phyloP scores from a whole-genome alignment of 2,113 vertebrate genomes.

The Rhipidura dahli region DNA sequence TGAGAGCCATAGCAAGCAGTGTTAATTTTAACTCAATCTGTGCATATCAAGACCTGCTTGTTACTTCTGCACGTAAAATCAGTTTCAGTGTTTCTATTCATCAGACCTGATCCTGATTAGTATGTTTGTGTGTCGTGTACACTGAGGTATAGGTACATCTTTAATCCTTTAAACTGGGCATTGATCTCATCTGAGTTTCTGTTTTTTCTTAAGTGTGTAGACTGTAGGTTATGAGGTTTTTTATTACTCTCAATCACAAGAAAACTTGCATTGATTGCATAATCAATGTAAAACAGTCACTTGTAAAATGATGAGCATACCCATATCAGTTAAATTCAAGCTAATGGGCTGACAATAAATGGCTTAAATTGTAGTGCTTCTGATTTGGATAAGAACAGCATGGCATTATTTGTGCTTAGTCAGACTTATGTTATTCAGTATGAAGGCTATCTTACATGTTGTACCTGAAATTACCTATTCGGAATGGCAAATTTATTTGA shows the following conservation, averaged over 20 bases:
- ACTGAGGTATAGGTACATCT: background rate
- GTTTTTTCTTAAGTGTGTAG: background rate
- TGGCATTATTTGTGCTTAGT: background rate
- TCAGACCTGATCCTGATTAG: background rate
- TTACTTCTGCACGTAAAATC: background rate
- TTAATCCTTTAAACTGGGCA: background rate
- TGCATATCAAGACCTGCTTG: background rate
- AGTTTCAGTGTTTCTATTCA: background rate
- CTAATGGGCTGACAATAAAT: background rate
- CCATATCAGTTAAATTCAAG: background rate
- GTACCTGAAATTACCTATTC: background rate
- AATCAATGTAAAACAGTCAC: background rate
- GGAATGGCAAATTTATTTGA: background rate
- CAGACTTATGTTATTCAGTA: background rate
- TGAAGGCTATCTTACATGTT: background rate
- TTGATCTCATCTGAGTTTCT: background rate
- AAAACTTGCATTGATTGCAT: background rate
- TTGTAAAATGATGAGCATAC: background rate
- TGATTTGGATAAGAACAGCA: background rate
- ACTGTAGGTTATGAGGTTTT: background rate
- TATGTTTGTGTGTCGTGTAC: background rate
- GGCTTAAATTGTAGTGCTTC: background rate
- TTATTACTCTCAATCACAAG: background rate
- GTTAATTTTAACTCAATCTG: background rate
- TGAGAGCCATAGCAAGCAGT: background rate